Percentiles rank a stretch among this genome's conserved stretches.
These are phyloP conservation scores for Actinostola sp. DNA, from an alignment of 92 coral and sea anemone species.

Conservation along the genomic window DNA sequence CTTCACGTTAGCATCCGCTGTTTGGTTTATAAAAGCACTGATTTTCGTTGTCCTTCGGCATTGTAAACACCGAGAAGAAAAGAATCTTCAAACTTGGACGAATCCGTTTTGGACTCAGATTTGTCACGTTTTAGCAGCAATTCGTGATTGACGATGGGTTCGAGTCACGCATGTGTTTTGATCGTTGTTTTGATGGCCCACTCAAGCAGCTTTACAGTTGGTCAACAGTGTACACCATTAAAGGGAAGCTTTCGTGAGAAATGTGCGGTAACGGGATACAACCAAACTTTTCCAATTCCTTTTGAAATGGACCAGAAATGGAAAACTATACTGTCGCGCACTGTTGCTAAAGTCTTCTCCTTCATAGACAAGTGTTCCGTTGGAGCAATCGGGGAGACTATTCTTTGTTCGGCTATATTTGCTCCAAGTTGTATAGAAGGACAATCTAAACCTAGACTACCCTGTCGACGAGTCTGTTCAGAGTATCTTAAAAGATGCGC, in stretches of 20 bases:
- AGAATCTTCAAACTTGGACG: too few relatives aligned
- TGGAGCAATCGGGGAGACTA: constrained; percentile 26
- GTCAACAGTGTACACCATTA: constrained; percentile 11
- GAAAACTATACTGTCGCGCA: neutral
- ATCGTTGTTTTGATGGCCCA: neutral
- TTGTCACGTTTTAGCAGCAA: too few relatives aligned
- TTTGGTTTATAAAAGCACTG: too few relatives aligned
- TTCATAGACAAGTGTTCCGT: constrained; percentile 20
- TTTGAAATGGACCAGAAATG: neutral
- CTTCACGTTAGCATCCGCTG: too few relatives aligned
- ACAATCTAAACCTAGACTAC: constrained; percentile 43
- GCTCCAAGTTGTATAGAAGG: constrained; percentile 56
- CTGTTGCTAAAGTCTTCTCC: neutral
- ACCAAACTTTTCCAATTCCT: constrained; percentile 10
- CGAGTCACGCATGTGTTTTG: neutral
- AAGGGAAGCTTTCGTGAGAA: constrained; percentile 1
- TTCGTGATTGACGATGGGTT: neutral
- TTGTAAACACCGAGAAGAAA: too few relatives aligned
- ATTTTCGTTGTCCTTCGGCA: too few relatives aligned
- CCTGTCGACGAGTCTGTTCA: constrained; percentile 73
- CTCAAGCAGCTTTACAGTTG: neutral
- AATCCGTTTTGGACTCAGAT: too few relatives aligned
- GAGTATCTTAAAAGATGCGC: constrained; percentile 71
- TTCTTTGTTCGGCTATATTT: constrained; percentile 35
- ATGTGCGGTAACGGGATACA: constrained; percentile 26